Conservation (phyloP, 2,888 invertebrate genomes). For the Rhamphomyia laevipes region DNA sequence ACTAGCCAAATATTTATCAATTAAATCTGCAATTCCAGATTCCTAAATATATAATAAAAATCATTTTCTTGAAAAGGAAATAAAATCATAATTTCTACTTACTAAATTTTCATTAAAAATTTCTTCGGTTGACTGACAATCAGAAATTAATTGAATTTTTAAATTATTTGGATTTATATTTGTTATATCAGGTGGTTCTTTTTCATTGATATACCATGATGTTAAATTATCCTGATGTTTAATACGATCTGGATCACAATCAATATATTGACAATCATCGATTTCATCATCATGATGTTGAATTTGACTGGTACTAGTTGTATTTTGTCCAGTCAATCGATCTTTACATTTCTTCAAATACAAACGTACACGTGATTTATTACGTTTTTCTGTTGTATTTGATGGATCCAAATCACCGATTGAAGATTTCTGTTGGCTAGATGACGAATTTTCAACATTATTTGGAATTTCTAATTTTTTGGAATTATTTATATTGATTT, state of each 20-base stretch:
- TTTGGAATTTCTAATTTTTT: not conserved
- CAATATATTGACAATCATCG: not conserved
- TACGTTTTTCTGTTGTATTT: constrained; percentile 21
- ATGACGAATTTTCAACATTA: constrained; percentile 6
- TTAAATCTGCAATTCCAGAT: constrained; percentile 32
- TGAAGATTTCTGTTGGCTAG: not conserved
- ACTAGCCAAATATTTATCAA: constrained; percentile 50
- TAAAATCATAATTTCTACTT: too few relatives aligned
- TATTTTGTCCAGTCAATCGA: constrained; percentile 32
- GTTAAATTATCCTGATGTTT: constrained; percentile 6
- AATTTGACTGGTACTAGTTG: too few relatives aligned
- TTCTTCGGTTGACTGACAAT: too few relatives aligned
- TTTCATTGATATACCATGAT: constrained; percentile 18
- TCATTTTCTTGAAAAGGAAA: too few relatives aligned
- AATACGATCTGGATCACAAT: constrained; percentile 7
- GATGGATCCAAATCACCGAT: not conserved
- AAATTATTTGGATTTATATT: too few relatives aligned
- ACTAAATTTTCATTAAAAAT: too few relatives aligned
- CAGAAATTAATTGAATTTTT: too few relatives aligned
- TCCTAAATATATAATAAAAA: constrained; percentile 16
- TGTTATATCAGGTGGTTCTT: constrained; percentile 10
- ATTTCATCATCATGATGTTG: not conserved
- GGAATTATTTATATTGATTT: not conserved
- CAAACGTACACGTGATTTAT: constrained; percentile 37
- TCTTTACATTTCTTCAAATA: constrained; percentile 37